Evolutionary conservation across 2,888 invertebrate species (phyloP), one percentile per base, ranked within the genome.

Genomic region (Pristionchus maxplancki): DNA sequence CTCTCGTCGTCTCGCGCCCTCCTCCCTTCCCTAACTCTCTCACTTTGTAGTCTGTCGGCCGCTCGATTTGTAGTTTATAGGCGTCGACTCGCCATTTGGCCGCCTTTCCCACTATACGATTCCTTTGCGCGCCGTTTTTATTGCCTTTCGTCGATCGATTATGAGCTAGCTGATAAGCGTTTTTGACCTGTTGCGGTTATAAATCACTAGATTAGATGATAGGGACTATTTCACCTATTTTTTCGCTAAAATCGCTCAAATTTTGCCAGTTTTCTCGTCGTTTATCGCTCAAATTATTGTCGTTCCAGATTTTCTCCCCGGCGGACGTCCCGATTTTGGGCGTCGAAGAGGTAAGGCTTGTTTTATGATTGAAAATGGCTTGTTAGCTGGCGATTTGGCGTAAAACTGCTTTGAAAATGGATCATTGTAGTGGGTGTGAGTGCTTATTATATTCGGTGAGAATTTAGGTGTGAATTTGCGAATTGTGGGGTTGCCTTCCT

Each of bases 41-140:
- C 78, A n/a, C 44, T 78, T 48, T 78, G 78, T 78, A 78, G 78
- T 78, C 78, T 78, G 78, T 78, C 78, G 34, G 37, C 31, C 31
- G 15, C 44, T 44, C 78, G 37, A 28, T 67, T 74, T 78, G 78
- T 78, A 78, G 78, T 78, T 78, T 78, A 28, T 78, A 78, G 78
- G 34, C 24, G 20, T 40, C 44, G 78, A 44, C 48, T 78, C 78
- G n/a, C 78, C 44, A 78, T 48, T 78, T 44, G 78, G 28, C 78
- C 6, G 9, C 58, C n/a, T 58, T 58, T 40, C 11, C 71, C 71
- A 44, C 78, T 78, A 44, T 78, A 78, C 78, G 78, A 78, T 17
- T 78, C 44, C 44, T n/a, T 44, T 24, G 58, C 58, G n/a, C 78
- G n/a, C 40, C 40, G 34, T 1, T 78, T 78, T 78, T 48, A 78